Evolutionary conservation across 2,888 invertebrate species (phyloP).

Genomic region (Iselma pallidipennis): DNA sequence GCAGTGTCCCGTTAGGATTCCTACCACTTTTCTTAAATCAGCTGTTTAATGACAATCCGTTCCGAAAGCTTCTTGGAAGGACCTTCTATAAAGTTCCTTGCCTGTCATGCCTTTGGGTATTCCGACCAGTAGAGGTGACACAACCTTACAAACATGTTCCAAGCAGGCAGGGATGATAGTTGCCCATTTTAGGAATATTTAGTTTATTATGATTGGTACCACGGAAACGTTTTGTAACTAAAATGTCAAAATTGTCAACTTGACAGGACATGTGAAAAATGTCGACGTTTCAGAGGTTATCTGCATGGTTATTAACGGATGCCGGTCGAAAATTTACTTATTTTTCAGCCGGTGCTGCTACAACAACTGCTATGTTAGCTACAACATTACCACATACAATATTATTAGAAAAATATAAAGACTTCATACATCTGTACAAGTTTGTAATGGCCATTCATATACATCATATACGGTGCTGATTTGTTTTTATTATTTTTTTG

Average conservation of each 20-base stretch:
- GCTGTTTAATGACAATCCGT: no score
- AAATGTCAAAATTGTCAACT: not conserved
- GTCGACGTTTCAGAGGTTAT: slow-evolving; percentile 33
- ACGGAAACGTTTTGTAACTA: no score
- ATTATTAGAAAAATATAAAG: slow-evolving; percentile 64
- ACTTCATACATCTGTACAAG: slow-evolving; percentile 69
- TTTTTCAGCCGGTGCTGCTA: slow-evolving; percentile 55
- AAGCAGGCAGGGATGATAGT: no score
- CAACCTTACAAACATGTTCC: no score
- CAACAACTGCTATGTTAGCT: slow-evolving; percentile 53
- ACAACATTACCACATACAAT: slow-evolving; percentile 67
- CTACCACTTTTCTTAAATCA: no score
- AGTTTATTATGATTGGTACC: not conserved
- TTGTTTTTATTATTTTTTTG: slow-evolving; percentile 35
- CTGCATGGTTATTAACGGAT: slow-evolving; percentile 61
- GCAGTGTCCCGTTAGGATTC: no score
- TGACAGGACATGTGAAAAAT: not conserved
- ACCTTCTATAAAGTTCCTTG: no score
- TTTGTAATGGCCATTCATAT: slow-evolving; percentile 47
- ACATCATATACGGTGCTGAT: slow-evolving; percentile 7
- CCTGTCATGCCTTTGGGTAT: no score
- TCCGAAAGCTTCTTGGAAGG: no score
- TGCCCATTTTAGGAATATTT: not conserved
- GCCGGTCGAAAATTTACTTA: slow-evolving; percentile 61
- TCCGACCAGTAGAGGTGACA: no score